Evolutionary conservation across 2,113 vertebrate genomes (phyloP).

Genomic region (Dermatemys mawii): DNA sequence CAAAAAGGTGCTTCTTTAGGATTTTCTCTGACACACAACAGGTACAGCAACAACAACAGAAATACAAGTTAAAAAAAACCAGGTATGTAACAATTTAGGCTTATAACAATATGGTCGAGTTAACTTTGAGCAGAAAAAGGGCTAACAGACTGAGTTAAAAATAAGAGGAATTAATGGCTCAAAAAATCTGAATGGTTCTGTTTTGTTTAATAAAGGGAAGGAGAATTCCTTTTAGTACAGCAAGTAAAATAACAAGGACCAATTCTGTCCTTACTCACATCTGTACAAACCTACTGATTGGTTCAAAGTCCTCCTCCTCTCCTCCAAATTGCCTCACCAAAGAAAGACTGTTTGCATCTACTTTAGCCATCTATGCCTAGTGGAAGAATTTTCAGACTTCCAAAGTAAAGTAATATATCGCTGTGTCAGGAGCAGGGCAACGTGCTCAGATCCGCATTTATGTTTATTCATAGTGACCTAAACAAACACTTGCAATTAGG

Average conservation of each 20-base stretch:
- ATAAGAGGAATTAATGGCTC: background rate
- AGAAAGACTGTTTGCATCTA: slow-evolving; percentile 58
- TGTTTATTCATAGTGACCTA: slow-evolving; percentile 72
- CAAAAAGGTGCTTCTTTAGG: background rate
- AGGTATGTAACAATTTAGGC: background rate
- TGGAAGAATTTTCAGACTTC: slow-evolving; percentile 63
- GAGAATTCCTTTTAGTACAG: background rate
- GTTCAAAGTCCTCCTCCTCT: slow-evolving; percentile 60
- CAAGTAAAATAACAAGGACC: slow-evolving; percentile 23
- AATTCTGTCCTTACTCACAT: background rate
- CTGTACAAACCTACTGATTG: background rate
- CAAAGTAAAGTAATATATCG: slow-evolving; percentile 71
- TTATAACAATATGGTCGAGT: background rate
- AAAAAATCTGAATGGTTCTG: background rate
- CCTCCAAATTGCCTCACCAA: slow-evolving; percentile 61
- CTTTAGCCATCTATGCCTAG: slow-evolving; percentile 71
- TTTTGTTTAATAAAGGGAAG: background rate
- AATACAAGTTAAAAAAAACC: background rate
- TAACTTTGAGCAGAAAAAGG: background rate
- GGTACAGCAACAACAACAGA: background rate
- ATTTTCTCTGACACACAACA: background rate
- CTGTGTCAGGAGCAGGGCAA: slow-evolving; percentile 69
- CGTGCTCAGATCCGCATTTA: slow-evolving; percentile 63
- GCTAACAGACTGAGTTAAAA: background rate
- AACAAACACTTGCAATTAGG: slow-evolving; percentile 59